A percentile compares a stretch with the other conserved stretches of the same genome.
Conservation (phyloP, 2,888 invertebrate genomes). For the Drosophila tripunctata region DNA sequence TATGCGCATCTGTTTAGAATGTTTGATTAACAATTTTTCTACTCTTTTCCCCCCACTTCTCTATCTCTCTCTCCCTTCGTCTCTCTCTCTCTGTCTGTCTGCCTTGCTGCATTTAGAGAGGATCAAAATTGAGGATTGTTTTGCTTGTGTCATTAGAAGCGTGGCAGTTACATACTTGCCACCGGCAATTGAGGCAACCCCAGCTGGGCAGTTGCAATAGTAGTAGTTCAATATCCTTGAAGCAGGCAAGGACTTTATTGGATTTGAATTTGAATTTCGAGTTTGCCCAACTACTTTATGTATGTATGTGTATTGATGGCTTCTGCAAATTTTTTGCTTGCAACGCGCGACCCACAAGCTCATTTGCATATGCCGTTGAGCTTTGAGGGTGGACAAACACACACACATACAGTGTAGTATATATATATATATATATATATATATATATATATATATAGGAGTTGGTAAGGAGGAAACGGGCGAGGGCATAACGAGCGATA, state of each 20-base stretch:
- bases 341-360: constrained; percentile 21
- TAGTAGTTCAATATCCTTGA: constrained; percentile 52
- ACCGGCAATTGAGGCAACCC: constrained; percentile 33
- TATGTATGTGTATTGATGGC: constrained; percentile 73
- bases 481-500: constrained; percentile 79
- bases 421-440: constrained; percentile 20
- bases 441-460: constrained; percentile 4
- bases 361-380: constrained; percentile 72
- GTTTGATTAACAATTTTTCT: constrained; percentile 21
- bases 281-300: constrained; percentile 60
- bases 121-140: constrained; percentile 1
- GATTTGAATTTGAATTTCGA: constrained; percentile 71
- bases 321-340: constrained; percentile 49
- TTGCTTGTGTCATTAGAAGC: constrained; percentile 9
- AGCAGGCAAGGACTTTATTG: constrained; percentile 56
- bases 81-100: neutral
- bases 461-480: constrained; percentile 7
- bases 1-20: constrained; percentile 21
- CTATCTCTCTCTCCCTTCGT: neutral
- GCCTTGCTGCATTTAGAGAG: constrained; percentile 9
- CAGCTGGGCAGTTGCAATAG: constrained; percentile 60
- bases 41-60: too few relatives aligned
- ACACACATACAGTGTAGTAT: constrained; percentile 11
- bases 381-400: constrained; percentile 56
- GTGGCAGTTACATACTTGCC: neutral